Evolutionary conservation across 2,113 vertebrate genomes (phyloP).

Genomic region (Megalops atlanticus): DNA sequence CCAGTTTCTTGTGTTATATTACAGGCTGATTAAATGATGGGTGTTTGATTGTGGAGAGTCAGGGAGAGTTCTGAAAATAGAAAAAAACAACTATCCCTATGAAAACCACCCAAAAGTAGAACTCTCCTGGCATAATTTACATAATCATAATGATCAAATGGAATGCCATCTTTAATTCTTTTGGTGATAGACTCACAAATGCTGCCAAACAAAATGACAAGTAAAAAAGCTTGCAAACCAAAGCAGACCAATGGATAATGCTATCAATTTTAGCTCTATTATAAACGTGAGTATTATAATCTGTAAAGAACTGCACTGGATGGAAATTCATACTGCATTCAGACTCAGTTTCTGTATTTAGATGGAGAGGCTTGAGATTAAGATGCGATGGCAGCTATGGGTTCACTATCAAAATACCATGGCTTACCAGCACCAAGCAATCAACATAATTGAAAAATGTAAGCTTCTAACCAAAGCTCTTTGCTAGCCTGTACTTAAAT

Average conservation of each 20-base stretch:
- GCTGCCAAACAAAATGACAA: neutral
- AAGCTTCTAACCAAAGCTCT: neutral
- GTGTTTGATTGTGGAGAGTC: too few species aligned
- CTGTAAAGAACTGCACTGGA: neutral
- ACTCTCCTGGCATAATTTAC: neutral
- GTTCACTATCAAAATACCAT: neutral
- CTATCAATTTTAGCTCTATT: neutral
- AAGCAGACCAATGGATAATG: neutral
- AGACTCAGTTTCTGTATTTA: neutral
- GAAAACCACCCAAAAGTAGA: too few species aligned
- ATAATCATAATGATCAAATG: neutral
- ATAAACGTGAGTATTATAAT: constrained; percentile 20
- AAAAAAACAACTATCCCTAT: too few species aligned
- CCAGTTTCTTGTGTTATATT: too few species aligned
- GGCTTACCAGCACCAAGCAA: constrained; percentile 20
- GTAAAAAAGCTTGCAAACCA: too few species aligned
- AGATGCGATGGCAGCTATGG: constrained; percentile 12
- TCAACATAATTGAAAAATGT: constrained; percentile 36
- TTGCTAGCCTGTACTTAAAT: neutral
- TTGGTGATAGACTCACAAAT: neutral
- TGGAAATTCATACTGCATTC: neutral
- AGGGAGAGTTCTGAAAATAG: too few species aligned
- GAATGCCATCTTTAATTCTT: neutral
- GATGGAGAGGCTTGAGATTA: constrained; percentile 27
- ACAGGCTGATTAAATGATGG: too few species aligned